Evolutionary conservation across 2,888 invertebrate genomes (phyloP).

Genomic region (Scotopteryx bipunctaria): DNA sequence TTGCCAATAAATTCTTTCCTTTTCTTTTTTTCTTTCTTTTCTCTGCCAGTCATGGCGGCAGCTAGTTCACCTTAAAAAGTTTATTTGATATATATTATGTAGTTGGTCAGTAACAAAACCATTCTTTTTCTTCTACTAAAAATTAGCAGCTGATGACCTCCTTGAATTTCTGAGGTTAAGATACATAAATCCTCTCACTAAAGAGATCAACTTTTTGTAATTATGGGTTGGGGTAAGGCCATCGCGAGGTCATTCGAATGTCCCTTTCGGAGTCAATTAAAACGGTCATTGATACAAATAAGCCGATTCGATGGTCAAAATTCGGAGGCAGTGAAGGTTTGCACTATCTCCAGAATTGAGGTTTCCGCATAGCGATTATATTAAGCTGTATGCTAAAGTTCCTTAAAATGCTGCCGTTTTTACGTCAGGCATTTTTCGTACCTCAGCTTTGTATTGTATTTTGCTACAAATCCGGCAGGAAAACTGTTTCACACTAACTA

Average conservation of each 20-base stretch:
- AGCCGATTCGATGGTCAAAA: constrained; percentile 33
- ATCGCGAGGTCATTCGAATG: constrained; percentile 62
- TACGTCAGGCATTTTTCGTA: background rate
- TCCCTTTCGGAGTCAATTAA: constrained; percentile 51
- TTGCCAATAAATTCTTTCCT: too few relatives aligned
- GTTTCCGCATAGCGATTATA: constrained; percentile 9
- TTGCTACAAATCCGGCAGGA: too few relatives aligned
- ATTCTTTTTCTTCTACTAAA: too few relatives aligned
- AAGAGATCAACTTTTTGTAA: constrained; percentile 51
- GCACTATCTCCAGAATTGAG: constrained; percentile 14
- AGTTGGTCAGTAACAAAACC: too few relatives aligned
- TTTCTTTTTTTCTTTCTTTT: too few relatives aligned
- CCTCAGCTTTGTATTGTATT: too few relatives aligned
- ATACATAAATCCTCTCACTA: constrained; percentile 51
- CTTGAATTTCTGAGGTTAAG: constrained; percentile 44
- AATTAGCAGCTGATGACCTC: too few relatives aligned
- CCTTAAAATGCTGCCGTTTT: background rate
- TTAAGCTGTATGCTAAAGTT: background rate
- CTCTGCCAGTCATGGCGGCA: too few relatives aligned
- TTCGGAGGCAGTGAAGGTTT: constrained; percentile 9
- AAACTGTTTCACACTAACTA: too few relatives aligned
- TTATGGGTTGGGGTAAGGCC: constrained; percentile 60
- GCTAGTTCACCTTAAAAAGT: too few relatives aligned
- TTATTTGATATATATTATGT: too few relatives aligned
- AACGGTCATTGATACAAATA: constrained; percentile 43